phyloP scores from a whole-genome alignment of 2,797 vertebrate species.

The Sebastes melanostomus region DNA sequence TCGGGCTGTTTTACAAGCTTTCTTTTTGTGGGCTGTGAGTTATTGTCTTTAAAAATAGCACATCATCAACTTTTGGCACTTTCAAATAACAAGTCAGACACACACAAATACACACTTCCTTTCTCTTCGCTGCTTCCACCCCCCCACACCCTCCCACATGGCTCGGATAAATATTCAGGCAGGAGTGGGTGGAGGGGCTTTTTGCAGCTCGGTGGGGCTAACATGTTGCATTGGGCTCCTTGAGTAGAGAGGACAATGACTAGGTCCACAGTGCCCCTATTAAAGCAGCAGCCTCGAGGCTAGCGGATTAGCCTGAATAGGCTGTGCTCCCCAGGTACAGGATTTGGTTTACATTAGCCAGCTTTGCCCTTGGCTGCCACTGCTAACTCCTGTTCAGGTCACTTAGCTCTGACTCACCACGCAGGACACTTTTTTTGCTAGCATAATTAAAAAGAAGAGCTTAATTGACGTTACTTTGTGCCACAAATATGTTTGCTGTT shows the following conservation, averaged over 20 bases:
- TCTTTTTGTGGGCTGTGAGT: slow-evolving; percentile 30
- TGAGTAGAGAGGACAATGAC: slow-evolving; percentile 77
- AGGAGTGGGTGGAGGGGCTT: slow-evolving; percentile 44
- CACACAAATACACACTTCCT: slow-evolving; percentile 26
- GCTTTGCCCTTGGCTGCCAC: slow-evolving; percentile 82
- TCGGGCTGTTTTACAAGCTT: slow-evolving; percentile 48
- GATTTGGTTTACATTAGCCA: slow-evolving; percentile 87
- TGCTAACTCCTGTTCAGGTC: slow-evolving; percentile 81
- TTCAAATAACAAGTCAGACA: slow-evolving; percentile 26
- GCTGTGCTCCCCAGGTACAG: slow-evolving; percentile 85
- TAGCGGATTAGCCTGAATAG: slow-evolving; percentile 86
- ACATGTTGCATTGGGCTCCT: slow-evolving; percentile 74
- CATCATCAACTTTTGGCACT: slow-evolving; percentile 37
- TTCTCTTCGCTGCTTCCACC: background rate
- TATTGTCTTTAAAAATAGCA: slow-evolving; percentile 53
- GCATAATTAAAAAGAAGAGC: slow-evolving; percentile 60
- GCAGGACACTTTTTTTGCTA: slow-evolving; percentile 36
- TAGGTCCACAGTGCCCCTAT: slow-evolving; percentile 76
- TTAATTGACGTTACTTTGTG: slow-evolving; percentile 53
- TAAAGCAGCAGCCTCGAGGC: slow-evolving; percentile 85
- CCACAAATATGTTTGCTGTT: slow-evolving; percentile 57
- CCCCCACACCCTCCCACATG: background rate
- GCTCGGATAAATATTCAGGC: slow-evolving; percentile 61
- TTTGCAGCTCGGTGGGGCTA: slow-evolving; percentile 58
- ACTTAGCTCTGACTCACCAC: slow-evolving; percentile 72